Percentiles rank a stretch among this genome's conserved stretches.
Conservation (phyloP, 2,888 invertebrate genomes). For the Orthonevra nobilis region DNA sequence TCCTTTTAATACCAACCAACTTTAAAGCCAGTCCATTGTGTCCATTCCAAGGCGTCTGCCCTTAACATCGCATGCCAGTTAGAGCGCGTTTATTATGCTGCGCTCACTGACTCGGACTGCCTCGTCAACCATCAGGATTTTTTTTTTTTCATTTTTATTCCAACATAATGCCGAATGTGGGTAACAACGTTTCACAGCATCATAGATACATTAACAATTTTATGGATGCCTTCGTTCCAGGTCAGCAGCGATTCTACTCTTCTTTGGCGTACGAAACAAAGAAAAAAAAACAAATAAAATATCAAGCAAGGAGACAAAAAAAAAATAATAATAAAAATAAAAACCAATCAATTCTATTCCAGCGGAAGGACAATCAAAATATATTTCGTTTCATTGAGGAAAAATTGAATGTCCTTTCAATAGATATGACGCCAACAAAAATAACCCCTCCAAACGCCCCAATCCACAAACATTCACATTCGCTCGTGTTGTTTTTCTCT, state of each 20-base stretch:
- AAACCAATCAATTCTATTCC: constrained; percentile 44
- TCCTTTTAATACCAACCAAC: constrained; percentile 13
- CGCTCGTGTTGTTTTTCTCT: constrained; percentile 3
- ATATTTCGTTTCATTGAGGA: constrained; percentile 53
- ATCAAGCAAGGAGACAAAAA: no score
- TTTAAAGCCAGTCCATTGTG: constrained; percentile 17
- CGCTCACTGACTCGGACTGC: constrained; percentile 5
- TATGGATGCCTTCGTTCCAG: constrained; percentile 25
- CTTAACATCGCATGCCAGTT: constrained; percentile 7
- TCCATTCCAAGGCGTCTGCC: constrained; percentile 17
- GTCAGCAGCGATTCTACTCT: constrained; percentile 43
- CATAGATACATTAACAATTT: constrained; percentile 28
- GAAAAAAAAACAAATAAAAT: no score
- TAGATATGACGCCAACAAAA: constrained; percentile 3
- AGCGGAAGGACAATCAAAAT: constrained; percentile 60
- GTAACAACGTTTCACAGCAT: constrained; percentile 37
- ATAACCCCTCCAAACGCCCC: no score
- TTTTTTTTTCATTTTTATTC: constrained; percentile 28
- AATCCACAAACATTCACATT: no score
- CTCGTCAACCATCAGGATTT: constrained; percentile 10
- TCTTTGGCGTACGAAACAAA: constrained; percentile 27
- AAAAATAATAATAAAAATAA: constrained; percentile 19
- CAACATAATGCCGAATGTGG: constrained; percentile 37
- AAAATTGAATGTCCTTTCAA: constrained; percentile 48
- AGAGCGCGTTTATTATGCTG: constrained; percentile 33